Base-by-base conservation (phyloP, 2,113 vertebrate species). In the Sciurus niger region DNA sequence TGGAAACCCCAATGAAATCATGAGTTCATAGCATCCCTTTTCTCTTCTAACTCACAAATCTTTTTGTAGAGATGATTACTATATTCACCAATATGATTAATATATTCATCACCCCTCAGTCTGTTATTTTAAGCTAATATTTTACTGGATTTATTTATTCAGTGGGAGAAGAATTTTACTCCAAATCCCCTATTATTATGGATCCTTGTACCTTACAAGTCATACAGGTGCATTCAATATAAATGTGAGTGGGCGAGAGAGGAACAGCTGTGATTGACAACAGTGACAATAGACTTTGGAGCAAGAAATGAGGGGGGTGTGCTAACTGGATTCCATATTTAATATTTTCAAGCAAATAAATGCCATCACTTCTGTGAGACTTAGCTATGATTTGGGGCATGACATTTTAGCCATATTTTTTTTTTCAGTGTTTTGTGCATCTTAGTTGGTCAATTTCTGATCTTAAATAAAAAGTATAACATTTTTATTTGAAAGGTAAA, bases 321-420 rank as follows among this genome's bases (percentile, higher is more conserved):
- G 76, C 70, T 51, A 79, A 70, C 16, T 84, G 87, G 68, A 87
- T 89, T 96, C 60, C 93, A 46, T 87, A 87, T 95, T 92, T 97
- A 96, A 90, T 94, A 94, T 92, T 95, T 73, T 72, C 72, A 87
- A 68, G 93, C 48, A 96, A 92, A 96, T 76, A 84, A 92, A 93
- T 78, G 76, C 63, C 73, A 12, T 84, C 84, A 76, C 5, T 90
- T 76, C 70, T 92, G n/a, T 51, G 30, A 95, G 70, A 86, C 48
- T 94, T 67, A 67, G 51, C 58, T 94, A 34, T 34, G 89, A 40
- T 96, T 83, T 2, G 1, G 90, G 48, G n/a, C 43, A 37, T 82
- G 86, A 40, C 70, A 94, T 90, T 95, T 95, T 74, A 96, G 74
- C n/a, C 91, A 90, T 79, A 83, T 32, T 8, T 53, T 63, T 73